Evolutionary conservation across 2,888 invertebrate genomes (phyloP).

Genomic region (Nowickia ferox): DNA sequence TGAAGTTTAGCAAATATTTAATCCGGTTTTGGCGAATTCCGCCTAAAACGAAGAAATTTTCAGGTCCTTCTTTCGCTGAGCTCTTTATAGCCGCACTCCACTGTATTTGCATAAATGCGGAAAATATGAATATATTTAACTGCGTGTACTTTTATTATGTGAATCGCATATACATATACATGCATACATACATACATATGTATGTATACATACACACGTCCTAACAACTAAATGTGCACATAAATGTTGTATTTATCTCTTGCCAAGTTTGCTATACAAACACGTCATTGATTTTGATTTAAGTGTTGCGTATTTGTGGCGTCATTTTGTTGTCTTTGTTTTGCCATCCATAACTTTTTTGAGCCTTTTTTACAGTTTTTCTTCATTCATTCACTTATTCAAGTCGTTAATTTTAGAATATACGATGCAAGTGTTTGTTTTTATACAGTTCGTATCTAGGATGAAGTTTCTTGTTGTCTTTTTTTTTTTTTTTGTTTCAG

Average conservation of each 20-base stretch:
- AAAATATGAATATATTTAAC: not conserved
- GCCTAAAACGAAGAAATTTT: too few relatives aligned
- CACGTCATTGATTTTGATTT: slow-evolving; percentile 70
- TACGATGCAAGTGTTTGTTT: not conserved
- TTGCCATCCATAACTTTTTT: not conserved
- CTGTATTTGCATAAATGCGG: not conserved
- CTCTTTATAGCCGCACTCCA: too few relatives aligned
- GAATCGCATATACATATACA: not conserved
- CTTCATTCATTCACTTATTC: slow-evolving; percentile 38
- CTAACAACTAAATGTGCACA: not conserved
- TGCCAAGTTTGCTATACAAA: slow-evolving; percentile 60
- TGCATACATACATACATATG: too few relatives aligned
- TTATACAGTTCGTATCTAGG: slow-evolving; percentile 9
- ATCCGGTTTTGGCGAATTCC: too few relatives aligned
- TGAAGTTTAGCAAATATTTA: too few relatives aligned
- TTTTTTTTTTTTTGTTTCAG: slow-evolving; percentile 14
- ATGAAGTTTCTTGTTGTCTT: slow-evolving; percentile 10
- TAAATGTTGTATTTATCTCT: slow-evolving; percentile 34
- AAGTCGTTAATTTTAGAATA: slow-evolving; percentile 32
- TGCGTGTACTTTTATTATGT: not conserved
- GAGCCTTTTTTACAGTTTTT: slow-evolving; percentile 6
- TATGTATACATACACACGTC: not conserved
- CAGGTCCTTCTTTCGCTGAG: too few relatives aligned
- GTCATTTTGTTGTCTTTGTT: slow-evolving; percentile 55
- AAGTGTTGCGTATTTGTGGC: slow-evolving; percentile 71